Conservation (phyloP, 2,888 invertebrate genomes). For the Lepidochrysops patricia region DNA sequence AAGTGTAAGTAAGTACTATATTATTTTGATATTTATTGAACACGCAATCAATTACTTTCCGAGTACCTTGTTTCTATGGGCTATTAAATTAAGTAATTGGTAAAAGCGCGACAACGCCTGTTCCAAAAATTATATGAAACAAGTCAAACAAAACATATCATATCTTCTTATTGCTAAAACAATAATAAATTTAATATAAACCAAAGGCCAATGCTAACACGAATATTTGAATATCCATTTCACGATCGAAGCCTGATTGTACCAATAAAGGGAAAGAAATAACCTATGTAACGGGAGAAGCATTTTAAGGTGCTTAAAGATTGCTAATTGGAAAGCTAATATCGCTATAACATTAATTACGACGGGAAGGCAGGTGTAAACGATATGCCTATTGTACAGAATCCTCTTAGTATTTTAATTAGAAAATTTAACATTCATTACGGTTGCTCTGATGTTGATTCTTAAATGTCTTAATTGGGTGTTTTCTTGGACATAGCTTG, state of each 20-base stretch:
- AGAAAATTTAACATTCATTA: conserved; percentile 9
- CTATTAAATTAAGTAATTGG: too few relatives aligned
- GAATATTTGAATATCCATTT: not conserved
- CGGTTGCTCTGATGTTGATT: not conserved
- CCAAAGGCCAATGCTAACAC: too few relatives aligned
- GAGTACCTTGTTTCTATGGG: too few relatives aligned
- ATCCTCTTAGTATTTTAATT: conserved; percentile 14
- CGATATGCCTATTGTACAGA: conserved; percentile 50
- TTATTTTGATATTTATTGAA: too few relatives aligned
- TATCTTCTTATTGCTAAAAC: too few relatives aligned
- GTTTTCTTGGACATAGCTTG: not conserved
- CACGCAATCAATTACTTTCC: too few relatives aligned
- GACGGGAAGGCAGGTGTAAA: conserved; percentile 49
- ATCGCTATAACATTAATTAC: conserved; percentile 68
- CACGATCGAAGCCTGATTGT: not conserved
- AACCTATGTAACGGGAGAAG: conserved; percentile 43
- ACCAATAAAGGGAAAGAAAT: conserved; percentile 9
- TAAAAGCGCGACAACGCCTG: too few relatives aligned
- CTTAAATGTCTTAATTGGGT: not conserved
- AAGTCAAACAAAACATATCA: too few relatives aligned
- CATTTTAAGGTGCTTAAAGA: conserved; percentile 62
- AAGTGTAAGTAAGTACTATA: too few relatives aligned
- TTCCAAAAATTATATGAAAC: too few relatives aligned
- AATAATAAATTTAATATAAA: too few relatives aligned
- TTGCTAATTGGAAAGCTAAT: conserved; percentile 71